phyloP scores from a whole-genome alignment of 92 coral and sea anemone genomes.

The Palythoa grandis region DNA sequence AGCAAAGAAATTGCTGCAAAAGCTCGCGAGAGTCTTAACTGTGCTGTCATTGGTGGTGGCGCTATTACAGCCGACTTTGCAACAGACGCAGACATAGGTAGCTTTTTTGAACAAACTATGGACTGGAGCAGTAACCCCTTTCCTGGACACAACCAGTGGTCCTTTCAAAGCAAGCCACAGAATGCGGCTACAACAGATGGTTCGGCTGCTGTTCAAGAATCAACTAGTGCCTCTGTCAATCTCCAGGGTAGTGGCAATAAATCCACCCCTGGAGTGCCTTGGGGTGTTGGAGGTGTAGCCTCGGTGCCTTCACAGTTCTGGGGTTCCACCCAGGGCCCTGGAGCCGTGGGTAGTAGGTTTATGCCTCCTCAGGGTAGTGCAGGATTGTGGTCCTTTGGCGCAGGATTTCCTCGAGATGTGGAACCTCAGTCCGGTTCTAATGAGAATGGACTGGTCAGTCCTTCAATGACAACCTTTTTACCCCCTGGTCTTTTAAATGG shows the following conservation, averaged over 20 bases:
- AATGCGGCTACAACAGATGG: conserved; percentile 14
- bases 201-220: conserved; percentile 28
- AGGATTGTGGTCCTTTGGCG: conserved; percentile 86
- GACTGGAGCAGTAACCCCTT: conserved; percentile 88
- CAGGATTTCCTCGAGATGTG: conserved; percentile 76
- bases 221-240: conserved; percentile 22
- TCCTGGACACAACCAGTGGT: conserved; percentile 84
- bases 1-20: conserved; percentile 93
- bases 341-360: conserved; percentile 64
- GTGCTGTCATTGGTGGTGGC: conserved; percentile 70
- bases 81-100: conserved; percentile 94
- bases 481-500: conserved; percentile 99
- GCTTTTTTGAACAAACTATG: conserved; percentile 95
- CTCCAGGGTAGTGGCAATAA: conserved; percentile 31
- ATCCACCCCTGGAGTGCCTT: conserved; percentile 64
- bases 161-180: conserved; percentile 48
- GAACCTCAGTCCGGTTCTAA: conserved; percentile 84
- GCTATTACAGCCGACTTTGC: conserved; percentile 92
- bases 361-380: conserved; percentile 75
- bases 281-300: conserved; percentile 68
- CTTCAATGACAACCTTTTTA: conserved; percentile 96
- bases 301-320: conserved; percentile 86
- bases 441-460: conserved; percentile 93
- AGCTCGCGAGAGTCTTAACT: conserved; percentile 79
- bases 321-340: conserved; percentile 76